Percentiles rank a stretch among this genome's conserved stretches.
Evolutionary conservation across 2,888 invertebrate species (phyloP).

Genomic region (Orchesella flavescens): DNA sequence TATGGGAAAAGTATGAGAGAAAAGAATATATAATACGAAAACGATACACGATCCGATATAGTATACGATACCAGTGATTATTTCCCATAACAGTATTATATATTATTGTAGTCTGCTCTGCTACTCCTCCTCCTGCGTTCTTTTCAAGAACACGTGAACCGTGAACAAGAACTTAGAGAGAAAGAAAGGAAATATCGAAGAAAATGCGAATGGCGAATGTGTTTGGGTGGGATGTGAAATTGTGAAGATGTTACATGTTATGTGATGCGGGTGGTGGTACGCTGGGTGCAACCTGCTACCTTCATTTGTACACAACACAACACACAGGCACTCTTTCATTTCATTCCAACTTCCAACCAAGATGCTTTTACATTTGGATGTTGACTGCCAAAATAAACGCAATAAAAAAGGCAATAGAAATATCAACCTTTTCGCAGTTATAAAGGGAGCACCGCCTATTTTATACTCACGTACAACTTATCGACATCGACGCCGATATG

Average conservation of each 20-base stretch:
- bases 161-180: constrained; percentile 20
- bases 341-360: too few relatives aligned
- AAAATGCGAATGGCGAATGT: background rate
- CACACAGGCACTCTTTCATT: background rate
- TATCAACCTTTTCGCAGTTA: constrained; percentile 7
- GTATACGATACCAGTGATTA: too few relatives aligned
- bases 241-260: background rate
- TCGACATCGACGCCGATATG: too few relatives aligned
- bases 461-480: too few relatives aligned
- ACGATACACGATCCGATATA: too few relatives aligned
- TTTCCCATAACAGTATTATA: too few relatives aligned
- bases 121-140: background rate
- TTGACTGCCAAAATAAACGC: constrained; percentile 2
- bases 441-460: background rate
- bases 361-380: too few relatives aligned
- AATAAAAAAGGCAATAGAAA: background rate
- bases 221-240: background rate
- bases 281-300: background rate
- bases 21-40: background rate
- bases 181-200: background rate
- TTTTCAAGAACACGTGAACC: constrained; percentile 28
- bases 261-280: background rate
- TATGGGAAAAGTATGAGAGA: constrained; percentile 1
- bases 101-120: background rate
- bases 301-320: background rate